Conservation (phyloP, 1,140 invertebrate species). For the Neoseiulus cucumeris region DNA sequence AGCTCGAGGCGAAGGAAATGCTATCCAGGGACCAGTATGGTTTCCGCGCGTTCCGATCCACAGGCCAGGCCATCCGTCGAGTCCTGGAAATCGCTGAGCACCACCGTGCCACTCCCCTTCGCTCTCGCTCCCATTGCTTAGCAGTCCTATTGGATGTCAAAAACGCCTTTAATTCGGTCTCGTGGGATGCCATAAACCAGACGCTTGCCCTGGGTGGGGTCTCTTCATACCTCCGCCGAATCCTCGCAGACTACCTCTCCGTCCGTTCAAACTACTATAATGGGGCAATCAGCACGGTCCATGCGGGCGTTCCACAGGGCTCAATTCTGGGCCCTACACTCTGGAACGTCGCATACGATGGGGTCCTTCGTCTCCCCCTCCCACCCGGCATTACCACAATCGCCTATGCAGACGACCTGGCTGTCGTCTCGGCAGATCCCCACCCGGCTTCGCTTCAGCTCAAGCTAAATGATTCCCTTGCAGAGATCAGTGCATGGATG, state of each 20-base stretch:
- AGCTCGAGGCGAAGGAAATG: background rate
- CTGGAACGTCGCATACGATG: background rate
- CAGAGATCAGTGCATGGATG: no score
- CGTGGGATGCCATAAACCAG: background rate
- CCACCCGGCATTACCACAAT: background rate
- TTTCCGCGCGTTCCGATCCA: background rate
- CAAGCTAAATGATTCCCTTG: no score
- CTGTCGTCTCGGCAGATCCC: background rate
- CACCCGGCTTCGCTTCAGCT: no score
- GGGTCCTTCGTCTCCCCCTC: background rate
- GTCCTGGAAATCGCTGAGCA: background rate
- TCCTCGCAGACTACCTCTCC: background rate
- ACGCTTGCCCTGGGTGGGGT: background rate
- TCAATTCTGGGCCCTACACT: background rate
- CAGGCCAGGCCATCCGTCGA: background rate
- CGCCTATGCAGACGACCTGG: background rate
- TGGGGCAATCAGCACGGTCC: background rate
- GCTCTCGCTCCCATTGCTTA: background rate
- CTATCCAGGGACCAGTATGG: background rate
- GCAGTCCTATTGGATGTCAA: background rate
- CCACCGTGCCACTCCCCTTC: background rate
- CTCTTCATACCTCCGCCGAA: background rate
- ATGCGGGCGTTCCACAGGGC: background rate
- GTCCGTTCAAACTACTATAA: background rate
- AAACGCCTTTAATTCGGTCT: background rate